Evolutionary conservation across 2,888 invertebrate species (phyloP).

Genomic region (Galerucella calmariensis): DNA sequence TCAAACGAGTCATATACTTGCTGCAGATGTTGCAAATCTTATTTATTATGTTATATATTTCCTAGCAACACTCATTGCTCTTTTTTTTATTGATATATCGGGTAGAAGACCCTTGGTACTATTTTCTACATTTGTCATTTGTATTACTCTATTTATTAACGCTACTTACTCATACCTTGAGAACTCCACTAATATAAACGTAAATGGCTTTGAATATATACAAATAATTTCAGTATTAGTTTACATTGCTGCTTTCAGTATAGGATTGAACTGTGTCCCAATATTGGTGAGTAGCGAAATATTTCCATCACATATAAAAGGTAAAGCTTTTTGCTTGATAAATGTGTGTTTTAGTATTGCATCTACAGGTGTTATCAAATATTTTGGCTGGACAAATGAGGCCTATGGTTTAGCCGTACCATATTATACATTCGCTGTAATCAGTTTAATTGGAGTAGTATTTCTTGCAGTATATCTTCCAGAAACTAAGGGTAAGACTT

Average conservation of each 20-base stretch:
- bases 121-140: constrained; percentile 63
- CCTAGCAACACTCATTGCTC: constrained; percentile 44
- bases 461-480: constrained; percentile 77
- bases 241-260: constrained; percentile 66
- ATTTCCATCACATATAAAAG: constrained; percentile 73
- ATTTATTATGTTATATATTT: constrained; percentile 31
- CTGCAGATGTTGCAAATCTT: constrained; percentile 59
- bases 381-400: constrained; percentile 30
- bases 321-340: constrained; percentile 64
- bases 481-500: constrained; percentile 73
- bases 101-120: constrained; percentile 74
- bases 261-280: constrained; percentile 78
- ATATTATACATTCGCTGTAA: constrained; percentile 74
- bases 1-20: constrained; percentile 55
- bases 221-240: constrained; percentile 51
- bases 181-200: constrained; percentile 49
- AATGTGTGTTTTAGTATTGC: constrained; percentile 29
- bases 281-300: constrained; percentile 79
- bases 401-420: constrained; percentile 71
- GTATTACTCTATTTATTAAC: constrained; percentile 65
- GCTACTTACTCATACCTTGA: constrained; percentile 63
- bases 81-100: constrained; percentile 70
- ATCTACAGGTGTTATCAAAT: constrained; percentile 18
- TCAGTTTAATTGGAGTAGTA: constrained; percentile 70
- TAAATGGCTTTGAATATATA: constrained; percentile 50